Percentiles rank a stretch among this genome's conserved stretches.
These are phyloP conservation scores for Ambastaia sidthimunki DNA, from an alignment of 2,797 vertebrate species.

Conservation along the genomic window DNA sequence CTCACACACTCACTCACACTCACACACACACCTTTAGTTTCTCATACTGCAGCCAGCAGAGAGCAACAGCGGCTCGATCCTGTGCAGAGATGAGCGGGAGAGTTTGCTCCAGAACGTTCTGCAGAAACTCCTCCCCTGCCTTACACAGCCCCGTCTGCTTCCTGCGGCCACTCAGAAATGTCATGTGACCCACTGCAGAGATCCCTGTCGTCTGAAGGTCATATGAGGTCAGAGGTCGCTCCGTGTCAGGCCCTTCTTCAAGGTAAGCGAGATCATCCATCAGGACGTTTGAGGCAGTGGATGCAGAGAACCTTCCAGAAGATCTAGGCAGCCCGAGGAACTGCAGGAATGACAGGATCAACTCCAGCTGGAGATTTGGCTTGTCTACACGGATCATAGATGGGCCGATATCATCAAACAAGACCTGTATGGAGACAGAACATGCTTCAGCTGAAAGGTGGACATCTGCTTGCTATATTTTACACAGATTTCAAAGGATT, in stretches of 20 bases:
- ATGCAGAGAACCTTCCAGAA: slow-evolving; percentile 61
- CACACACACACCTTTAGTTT: slow-evolving; percentile 84
- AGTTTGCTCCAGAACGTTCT: slow-evolving; percentile 80
- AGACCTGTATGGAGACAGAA: slow-evolving; percentile 75
- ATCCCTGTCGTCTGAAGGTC: slow-evolving; percentile 75
- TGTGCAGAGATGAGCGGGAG: slow-evolving; percentile 77
- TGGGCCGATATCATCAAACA: slow-evolving; percentile 92
- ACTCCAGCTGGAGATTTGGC: slow-evolving; percentile 75
- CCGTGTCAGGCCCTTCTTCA: slow-evolving; percentile 64
- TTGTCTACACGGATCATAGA: slow-evolving; percentile 86
- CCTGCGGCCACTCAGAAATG: slow-evolving; percentile 71
- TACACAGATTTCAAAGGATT: no score
- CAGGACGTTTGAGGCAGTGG: slow-evolving; percentile 76
- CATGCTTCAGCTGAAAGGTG: neutral
- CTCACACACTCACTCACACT: neutral
- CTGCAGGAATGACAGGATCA: slow-evolving; percentile 86
- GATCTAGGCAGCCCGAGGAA: slow-evolving; percentile 87
- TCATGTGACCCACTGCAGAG: slow-evolving; percentile 83
- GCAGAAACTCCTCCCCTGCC: slow-evolving; percentile 89
- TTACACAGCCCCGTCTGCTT: slow-evolving; percentile 80
- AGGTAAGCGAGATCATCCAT: slow-evolving; percentile 86
- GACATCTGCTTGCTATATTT: neutral
- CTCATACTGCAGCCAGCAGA: slow-evolving; percentile 89
- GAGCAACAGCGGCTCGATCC: slow-evolving; percentile 78
- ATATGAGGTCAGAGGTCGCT: slow-evolving; percentile 78